phyloP scores from a whole-genome alignment of 2,797 vertebrate species.

The Hypotaenidia okinawae region DNA sequence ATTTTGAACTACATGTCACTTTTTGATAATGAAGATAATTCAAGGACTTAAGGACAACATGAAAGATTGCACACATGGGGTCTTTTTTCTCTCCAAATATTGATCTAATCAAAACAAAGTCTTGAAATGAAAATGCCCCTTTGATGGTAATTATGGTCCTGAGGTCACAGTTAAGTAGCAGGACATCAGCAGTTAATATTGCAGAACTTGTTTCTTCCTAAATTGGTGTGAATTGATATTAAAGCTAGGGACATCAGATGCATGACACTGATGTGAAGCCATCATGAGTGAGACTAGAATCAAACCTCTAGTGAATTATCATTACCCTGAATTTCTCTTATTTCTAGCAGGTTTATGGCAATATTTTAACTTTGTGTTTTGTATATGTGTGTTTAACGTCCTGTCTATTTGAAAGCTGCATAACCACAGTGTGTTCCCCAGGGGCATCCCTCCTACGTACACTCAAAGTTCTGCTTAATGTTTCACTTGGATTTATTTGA shows the following conservation, averaged over 20 bases:
- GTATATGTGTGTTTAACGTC: conserved; percentile 23
- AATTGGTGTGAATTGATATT: background rate
- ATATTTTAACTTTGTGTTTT: background rate
- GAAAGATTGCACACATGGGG: background rate
- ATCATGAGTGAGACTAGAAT: background rate
- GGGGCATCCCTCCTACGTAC: conserved; percentile 22
- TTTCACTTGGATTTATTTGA: conserved; percentile 55
- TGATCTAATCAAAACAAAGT: background rate
- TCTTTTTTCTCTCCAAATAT: background rate
- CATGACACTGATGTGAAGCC: background rate
- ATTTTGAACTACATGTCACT: background rate
- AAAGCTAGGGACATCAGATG: background rate
- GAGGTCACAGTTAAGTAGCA: background rate
- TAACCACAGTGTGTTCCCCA: conserved; percentile 26
- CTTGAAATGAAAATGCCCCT: background rate
- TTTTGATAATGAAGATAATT: background rate
- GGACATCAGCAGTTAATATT: background rate
- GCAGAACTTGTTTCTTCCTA: background rate
- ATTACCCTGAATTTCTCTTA: conserved; percentile 12
- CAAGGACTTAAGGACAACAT: background rate
- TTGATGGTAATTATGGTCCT: background rate
- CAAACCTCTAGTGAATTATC: conserved; percentile 2
- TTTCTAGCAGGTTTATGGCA: conserved; percentile 46
- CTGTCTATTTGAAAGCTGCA: conserved; percentile 8
- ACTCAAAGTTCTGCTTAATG: conserved; percentile 30